Evolutionary conservation across 2,113 vertebrate genomes (phyloP).

Genomic region (Ahaetulla prasina): DNA sequence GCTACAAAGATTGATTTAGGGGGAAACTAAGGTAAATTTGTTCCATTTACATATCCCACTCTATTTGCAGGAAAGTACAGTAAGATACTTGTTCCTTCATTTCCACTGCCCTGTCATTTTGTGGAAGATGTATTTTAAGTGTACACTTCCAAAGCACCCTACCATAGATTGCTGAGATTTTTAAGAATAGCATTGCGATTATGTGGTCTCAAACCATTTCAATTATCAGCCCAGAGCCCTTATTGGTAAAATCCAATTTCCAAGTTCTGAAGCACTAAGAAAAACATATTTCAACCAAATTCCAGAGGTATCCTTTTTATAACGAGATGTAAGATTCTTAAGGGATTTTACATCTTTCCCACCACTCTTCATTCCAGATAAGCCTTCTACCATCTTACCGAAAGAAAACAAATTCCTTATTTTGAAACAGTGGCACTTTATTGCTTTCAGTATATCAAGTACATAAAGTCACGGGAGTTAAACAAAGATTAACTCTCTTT

Average conservation of each 20-base stretch:
- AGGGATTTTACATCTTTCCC: constrained; percentile 42
- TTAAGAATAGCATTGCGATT: neutral
- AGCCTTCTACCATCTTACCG: constrained; percentile 48
- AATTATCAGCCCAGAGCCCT: neutral
- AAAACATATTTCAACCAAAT: constrained; percentile 26
- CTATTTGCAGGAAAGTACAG: neutral
- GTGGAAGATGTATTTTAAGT: neutral
- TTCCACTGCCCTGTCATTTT: neutral
- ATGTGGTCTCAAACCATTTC: neutral
- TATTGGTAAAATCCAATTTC: neutral
- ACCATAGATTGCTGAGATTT: neutral
- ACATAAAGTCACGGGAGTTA: constrained; percentile 52
- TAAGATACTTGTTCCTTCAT: neutral
- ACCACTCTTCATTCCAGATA: constrained; percentile 18
- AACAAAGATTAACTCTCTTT: constrained; percentile 63
- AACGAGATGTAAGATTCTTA: neutral
- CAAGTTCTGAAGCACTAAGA: neutral
- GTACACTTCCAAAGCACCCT: neutral
- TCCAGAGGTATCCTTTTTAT: constrained; percentile 26
- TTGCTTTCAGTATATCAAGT: constrained; percentile 36
- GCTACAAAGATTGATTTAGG: neutral
- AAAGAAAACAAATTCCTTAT: constrained; percentile 56
- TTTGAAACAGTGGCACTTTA: constrained; percentile 43
- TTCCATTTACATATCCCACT: neutral
- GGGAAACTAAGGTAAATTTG: neutral